These are phyloP conservation scores for Adela reaumurella DNA, from an alignment of 2,888 invertebrate species.

Conservation along the genomic window DNA sequence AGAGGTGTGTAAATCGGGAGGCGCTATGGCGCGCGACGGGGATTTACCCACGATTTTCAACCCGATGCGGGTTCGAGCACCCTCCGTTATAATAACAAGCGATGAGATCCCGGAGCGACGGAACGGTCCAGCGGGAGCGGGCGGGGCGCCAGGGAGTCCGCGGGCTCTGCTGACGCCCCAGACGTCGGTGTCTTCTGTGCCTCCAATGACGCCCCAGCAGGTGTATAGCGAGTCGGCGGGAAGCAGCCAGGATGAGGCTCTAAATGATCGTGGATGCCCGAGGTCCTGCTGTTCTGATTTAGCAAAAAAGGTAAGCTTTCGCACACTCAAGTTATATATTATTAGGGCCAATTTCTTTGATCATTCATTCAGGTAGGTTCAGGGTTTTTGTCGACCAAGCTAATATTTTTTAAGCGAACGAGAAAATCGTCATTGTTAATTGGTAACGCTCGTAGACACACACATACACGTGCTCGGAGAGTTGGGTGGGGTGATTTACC, in stretches of 20 bases:
- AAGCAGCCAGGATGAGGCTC: constrained; percentile 62
- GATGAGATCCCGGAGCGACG: constrained; percentile 50
- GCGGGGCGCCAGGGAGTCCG: constrained; percentile 35
- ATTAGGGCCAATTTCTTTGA: too few relatives aligned
- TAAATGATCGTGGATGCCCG: constrained; percentile 57
- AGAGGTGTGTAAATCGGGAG: neutral
- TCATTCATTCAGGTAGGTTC: too few relatives aligned
- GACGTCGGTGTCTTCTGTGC: constrained; percentile 47
- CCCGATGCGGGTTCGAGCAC: constrained; percentile 66
- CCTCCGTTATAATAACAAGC: constrained; percentile 67
- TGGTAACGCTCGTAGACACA: too few relatives aligned
- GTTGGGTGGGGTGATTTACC: too few relatives aligned
- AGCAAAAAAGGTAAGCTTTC: constrained; percentile 70
- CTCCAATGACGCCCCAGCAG: constrained; percentile 42
- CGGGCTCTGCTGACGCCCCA: constrained; percentile 45
- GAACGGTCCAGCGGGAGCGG: constrained; percentile 43
- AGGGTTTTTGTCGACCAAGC: too few relatives aligned
- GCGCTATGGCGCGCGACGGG: constrained; percentile 64
- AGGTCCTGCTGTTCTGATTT: constrained; percentile 78
- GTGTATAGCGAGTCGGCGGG: constrained; percentile 51
- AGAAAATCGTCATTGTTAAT: too few relatives aligned
- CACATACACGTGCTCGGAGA: too few relatives aligned
- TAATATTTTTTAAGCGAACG: too few relatives aligned
- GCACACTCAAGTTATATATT: constrained; percentile 3
- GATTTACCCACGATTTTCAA: constrained; percentile 81